Conservation (phyloP, 2,797 vertebrate genomes). For the Delichon dasypus region DNA sequence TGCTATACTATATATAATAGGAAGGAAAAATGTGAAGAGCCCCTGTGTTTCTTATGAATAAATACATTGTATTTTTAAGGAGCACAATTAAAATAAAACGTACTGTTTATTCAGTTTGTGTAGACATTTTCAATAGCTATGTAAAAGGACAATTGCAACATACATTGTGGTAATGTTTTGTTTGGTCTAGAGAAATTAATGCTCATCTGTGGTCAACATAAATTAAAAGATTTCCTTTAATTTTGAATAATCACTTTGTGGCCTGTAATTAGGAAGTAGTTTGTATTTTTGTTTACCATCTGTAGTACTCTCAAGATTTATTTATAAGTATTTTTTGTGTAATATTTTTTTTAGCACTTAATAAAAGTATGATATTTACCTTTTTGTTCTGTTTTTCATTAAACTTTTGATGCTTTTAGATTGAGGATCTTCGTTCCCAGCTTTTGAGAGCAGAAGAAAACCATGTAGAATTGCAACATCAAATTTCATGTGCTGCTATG, state of each 20-base stretch:
- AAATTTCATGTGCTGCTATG: slow-evolving; percentile 70
- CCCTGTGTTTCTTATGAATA: neutral
- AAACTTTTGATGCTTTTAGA: slow-evolving; percentile 71
- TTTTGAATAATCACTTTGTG: neutral
- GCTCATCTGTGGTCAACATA: neutral
- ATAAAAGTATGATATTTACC: neutral
- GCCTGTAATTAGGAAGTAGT: neutral
- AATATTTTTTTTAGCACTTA: neutral
- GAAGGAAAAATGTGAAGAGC: neutral
- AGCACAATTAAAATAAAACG: neutral
- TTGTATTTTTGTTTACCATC: neutral
- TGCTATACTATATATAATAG: neutral
- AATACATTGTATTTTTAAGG: neutral
- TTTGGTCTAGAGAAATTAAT: neutral
- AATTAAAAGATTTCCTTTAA: neutral
- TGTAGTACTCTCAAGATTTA: neutral
- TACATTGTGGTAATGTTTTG: neutral
- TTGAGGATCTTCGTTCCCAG: slow-evolving; percentile 85
- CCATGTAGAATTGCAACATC: slow-evolving; percentile 78
- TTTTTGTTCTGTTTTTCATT: neutral
- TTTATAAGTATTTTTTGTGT: neutral
- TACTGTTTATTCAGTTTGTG: neutral
- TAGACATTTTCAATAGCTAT: neutral
- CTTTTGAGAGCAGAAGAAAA: slow-evolving; percentile 83
- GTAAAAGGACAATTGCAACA: neutral